Percentiles rank a stretch among this genome's conserved stretches.
phyloP scores from a whole-genome alignment of 2,113 vertebrate genomes.

The Mustela lutreola region DNA sequence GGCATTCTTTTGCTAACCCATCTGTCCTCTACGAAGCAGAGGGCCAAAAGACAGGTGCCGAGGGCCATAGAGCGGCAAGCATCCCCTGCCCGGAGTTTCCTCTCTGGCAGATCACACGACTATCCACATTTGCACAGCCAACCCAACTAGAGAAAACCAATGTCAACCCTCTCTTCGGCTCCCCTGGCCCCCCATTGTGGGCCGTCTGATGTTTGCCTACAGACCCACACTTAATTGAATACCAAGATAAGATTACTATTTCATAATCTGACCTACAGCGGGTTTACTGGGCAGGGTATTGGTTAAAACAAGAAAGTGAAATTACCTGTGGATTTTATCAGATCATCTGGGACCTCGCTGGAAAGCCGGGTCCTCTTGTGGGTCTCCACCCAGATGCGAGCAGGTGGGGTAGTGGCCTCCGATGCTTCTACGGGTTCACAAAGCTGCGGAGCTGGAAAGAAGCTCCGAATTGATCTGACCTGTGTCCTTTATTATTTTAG shows the following conservation, averaged over 20 bases:
- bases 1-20: background rate
- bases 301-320: background rate
- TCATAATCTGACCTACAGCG: background rate
- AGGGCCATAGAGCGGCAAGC: background rate
- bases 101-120: background rate
- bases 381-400: background rate
- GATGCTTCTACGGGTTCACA: rapidly evolving
- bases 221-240: background rate
- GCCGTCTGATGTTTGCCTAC: background rate
- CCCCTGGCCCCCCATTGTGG: background rate
- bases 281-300: background rate
- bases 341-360: background rate
- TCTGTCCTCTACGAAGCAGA: background rate
- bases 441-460: background rate
- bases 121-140: background rate
- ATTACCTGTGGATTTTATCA: background rate
- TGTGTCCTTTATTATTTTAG: background rate
- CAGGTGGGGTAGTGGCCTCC: background rate
- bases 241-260: background rate
- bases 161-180: background rate
- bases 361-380: background rate
- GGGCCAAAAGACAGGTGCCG: background rate
- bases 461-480: background rate
- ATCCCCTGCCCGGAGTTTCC: background rate
- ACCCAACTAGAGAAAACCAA: background rate